Conservation (phyloP, 2,888 invertebrate genomes). For the Fissipunctia ypsillon region DNA sequence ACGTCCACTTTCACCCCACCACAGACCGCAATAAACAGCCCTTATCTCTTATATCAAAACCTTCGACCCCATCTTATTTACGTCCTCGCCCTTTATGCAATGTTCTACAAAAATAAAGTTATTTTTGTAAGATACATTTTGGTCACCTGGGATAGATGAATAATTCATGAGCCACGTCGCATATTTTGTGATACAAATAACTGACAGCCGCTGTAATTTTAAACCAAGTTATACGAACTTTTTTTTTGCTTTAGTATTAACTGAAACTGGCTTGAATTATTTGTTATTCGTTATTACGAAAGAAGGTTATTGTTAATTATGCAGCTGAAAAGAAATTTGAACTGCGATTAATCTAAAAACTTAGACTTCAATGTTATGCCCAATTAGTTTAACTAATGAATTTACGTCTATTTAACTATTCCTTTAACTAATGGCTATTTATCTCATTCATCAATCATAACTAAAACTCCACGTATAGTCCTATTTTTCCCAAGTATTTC, state of each 20-base stretch:
- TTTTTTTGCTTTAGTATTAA: slow-evolving; percentile 49
- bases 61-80: slow-evolving; percentile 71
- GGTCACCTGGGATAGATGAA: slow-evolving; percentile 75
- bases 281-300: slow-evolving; percentile 11
- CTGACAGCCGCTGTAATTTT: slow-evolving; percentile 71
- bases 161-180: slow-evolving; percentile 75
- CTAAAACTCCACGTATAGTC: not conserved
- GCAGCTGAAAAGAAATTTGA: not conserved
- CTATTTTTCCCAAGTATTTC: not conserved
- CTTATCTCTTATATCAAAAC: slow-evolving; percentile 76
- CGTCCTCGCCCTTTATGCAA: slow-evolving; percentile 45
- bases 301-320: not conserved
- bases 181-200: slow-evolving; percentile 75
- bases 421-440: too few relatives aligned
- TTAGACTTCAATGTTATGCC: not conserved
- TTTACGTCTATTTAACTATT: not conserved
- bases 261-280: slow-evolving; percentile 17
- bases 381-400: not conserved
- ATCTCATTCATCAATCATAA: not conserved
- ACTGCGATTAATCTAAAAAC: not conserved
- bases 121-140: slow-evolving; percentile 74
- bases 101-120: slow-evolving; percentile 62
- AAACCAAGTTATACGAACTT: slow-evolving; percentile 59
- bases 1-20: slow-evolving; percentile 68
- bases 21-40: slow-evolving; percentile 77